Evolutionary conservation across 2,888 invertebrate species (phyloP).

Genomic region (Watsonalla binaria): DNA sequence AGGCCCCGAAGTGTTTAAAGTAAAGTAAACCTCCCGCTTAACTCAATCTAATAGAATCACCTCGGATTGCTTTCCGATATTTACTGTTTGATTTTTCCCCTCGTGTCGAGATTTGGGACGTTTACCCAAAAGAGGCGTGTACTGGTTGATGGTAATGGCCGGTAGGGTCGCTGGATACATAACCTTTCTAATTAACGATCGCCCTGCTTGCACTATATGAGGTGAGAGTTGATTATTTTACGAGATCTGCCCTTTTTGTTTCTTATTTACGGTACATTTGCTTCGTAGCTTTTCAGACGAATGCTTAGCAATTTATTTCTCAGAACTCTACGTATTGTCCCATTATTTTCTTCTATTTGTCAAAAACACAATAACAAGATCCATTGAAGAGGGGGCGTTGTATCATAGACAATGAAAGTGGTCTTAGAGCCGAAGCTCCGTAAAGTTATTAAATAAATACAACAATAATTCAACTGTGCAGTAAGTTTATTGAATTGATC

Average conservation of each 20-base stretch:
- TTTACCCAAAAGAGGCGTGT: conserved; percentile 71
- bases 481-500: conserved; percentile 72
- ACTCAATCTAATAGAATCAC: conserved; percentile 75
- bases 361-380: not conserved
- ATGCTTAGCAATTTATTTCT: not conserved
- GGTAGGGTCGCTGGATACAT: conserved; percentile 57
- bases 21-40: conserved; percentile 52
- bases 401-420: not conserved
- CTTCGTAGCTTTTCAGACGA: conserved; percentile 3
- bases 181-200: conserved; percentile 69
- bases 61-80: conserved; percentile 75
- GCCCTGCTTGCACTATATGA: conserved; percentile 20
- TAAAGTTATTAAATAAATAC: conserved; percentile 18
- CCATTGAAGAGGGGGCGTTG: not conserved
- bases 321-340: not conserved
- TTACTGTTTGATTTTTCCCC: conserved; percentile 75
- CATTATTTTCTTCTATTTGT: not conserved
- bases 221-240: conserved; percentile 36
- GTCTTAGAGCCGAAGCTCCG: not conserved
- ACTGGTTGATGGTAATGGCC: conserved; percentile 54
- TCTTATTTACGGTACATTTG: conserved; percentile 17
- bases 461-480: conserved; percentile 51
- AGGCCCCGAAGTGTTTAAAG: conserved; percentile 43
- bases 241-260: conserved; percentile 26
- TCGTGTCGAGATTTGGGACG: conserved; percentile 63